phyloP scores from a whole-genome alignment of 2,888 invertebrate genomes.

The Drosophila sordidapex region DNA sequence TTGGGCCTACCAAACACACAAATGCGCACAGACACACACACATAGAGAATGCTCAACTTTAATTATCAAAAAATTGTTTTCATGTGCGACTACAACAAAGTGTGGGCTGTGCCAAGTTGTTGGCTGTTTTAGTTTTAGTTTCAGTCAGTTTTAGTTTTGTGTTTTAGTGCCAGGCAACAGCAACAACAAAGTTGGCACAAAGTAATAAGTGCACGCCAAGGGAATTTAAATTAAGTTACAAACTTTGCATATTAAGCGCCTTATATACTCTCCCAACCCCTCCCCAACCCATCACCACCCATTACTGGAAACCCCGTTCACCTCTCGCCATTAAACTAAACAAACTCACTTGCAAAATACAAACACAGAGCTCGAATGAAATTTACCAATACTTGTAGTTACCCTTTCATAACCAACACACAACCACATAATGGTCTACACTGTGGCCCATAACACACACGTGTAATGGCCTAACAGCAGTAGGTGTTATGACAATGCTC shows the following conservation, averaged over 20 bases:
- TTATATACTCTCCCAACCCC: slow-evolving; percentile 26
- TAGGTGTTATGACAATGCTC: neutral
- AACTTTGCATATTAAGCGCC: slow-evolving; percentile 70
- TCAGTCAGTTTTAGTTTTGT: slow-evolving; percentile 47
- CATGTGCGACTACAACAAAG: slow-evolving; percentile 60
- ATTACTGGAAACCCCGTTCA: neutral
- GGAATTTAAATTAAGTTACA: slow-evolving; percentile 76
- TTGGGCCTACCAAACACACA: slow-evolving; percentile 21
- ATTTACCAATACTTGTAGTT: slow-evolving; percentile 54
- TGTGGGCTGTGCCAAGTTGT: slow-evolving; percentile 61
- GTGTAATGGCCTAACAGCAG: slow-evolving; percentile 20
- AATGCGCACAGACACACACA: slow-evolving; percentile 9
- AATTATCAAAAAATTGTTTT: slow-evolving; percentile 67
- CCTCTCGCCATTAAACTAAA: slow-evolving; percentile 18
- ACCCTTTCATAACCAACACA: slow-evolving; percentile 41
- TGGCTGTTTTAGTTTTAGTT: slow-evolving; percentile 42
- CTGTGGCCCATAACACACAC: slow-evolving; percentile 29
- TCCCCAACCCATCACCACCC: neutral
- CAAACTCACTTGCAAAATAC: slow-evolving; percentile 49
- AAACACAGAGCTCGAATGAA: slow-evolving; percentile 46
- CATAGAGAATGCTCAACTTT: slow-evolving; percentile 55
- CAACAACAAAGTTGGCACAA: slow-evolving; percentile 58
- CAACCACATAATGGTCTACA: slow-evolving; percentile 51
- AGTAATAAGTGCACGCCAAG: slow-evolving; percentile 69
- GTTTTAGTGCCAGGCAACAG: slow-evolving; percentile 54